Percentiles rank a stretch among this genome's conserved stretches.
Conservation (phyloP, 2,888 invertebrate species). For the Andrena marginata region DNA sequence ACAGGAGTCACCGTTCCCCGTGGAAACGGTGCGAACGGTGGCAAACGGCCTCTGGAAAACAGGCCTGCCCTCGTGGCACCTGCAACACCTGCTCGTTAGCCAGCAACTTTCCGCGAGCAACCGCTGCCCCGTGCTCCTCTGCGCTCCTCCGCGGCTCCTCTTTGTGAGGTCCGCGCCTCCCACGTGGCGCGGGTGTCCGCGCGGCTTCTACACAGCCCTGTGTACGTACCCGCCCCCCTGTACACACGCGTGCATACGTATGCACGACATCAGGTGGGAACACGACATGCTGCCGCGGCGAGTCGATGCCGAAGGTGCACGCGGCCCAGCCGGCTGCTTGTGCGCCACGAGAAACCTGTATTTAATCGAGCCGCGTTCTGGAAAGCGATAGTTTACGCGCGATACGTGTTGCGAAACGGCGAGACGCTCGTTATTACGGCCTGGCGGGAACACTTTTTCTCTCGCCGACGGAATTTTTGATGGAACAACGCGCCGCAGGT, state of each 20-base stretch:
- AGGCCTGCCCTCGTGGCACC: conserved; percentile 65
- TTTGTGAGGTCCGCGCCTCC: conserved; percentile 64
- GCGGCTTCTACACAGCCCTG: neutral
- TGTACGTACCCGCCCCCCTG: neutral
- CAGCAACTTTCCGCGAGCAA: conserved; percentile 64
- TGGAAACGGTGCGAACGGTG: conserved; percentile 35
- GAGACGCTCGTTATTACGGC: conserved; percentile 1
- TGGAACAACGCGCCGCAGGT: neutral
- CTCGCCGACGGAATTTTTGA: conserved; percentile 14
- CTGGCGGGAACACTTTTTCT: neutral
- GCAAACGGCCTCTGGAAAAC: conserved; percentile 28
- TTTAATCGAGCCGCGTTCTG: conserved; percentile 62
- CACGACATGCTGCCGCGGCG: conserved; percentile 66
- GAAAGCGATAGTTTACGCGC: conserved; percentile 63
- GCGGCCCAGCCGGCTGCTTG: conserved; percentile 50
- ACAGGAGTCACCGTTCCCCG: conserved; percentile 26
- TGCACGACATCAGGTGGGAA: conserved; percentile 67
- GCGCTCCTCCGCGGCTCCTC: conserved; percentile 58
- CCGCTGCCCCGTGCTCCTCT: conserved; percentile 6
- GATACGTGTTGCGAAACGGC: conserved; percentile 46
- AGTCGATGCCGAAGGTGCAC: conserved; percentile 63
- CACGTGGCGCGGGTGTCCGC: conserved; percentile 48
- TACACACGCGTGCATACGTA: conserved; percentile 37
- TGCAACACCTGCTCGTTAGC: conserved; percentile 74
- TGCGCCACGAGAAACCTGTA: conserved; percentile 60